Evolutionary conservation across 2,797 vertebrate species (phyloP).

Genomic region (Tapera naevia): DNA sequence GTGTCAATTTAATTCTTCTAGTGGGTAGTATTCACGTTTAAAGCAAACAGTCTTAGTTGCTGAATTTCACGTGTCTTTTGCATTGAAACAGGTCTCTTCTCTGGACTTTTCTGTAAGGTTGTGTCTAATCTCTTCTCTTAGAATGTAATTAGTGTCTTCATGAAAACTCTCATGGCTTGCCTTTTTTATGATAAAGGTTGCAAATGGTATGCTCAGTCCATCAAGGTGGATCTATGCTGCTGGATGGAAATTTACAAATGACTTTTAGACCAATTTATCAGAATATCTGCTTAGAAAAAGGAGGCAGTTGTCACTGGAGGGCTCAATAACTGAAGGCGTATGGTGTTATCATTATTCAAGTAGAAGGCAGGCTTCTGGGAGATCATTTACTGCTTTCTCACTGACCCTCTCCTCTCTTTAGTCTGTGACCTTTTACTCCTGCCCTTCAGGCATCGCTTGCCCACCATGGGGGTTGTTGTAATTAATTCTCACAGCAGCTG

Average conservation of each 20-base stretch:
- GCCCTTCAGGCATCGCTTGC: rapidly evolving
- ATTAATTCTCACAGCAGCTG: not conserved
- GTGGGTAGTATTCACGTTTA: not conserved
- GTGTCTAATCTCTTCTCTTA: not conserved
- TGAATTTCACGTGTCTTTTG: not conserved
- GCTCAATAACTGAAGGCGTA: not conserved
- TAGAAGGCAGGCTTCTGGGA: not conserved
- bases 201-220: not conserved
- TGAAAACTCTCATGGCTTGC: not conserved
- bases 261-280: not conserved
- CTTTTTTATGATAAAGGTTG: not conserved
- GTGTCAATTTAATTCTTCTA: not conserved
- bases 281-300: not conserved
- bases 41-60: not conserved
- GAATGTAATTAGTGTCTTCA: not conserved
- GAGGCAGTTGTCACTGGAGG: not conserved
- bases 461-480: rapidly evolving
- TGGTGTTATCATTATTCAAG: not conserved
- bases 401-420: not conserved
- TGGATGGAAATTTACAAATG: not conserved
- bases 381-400: not conserved
- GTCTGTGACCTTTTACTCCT: not conserved
- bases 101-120: not conserved
- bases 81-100: not conserved
- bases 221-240: not conserved